These are phyloP conservation scores for Melinaea marsaeus DNA, from an alignment of 2,888 invertebrate genomes.

Conservation along the genomic window DNA sequence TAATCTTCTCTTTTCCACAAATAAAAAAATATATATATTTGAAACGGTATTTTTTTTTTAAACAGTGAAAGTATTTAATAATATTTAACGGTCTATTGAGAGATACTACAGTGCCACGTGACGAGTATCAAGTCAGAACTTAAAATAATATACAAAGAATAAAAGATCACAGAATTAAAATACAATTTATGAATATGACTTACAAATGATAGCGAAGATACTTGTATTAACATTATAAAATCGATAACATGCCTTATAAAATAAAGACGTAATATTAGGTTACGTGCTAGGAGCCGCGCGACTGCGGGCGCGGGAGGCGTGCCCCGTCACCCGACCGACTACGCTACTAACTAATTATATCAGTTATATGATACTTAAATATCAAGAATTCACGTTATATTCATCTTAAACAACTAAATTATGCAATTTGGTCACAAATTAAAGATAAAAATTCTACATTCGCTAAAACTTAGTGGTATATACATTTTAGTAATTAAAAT, in stretches of 20 bases:
- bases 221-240: neutral
- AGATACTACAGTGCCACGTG: neutral
- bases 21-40: too few relatives aligned
- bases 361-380: slow-evolving; percentile 37
- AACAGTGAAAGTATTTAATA: neutral
- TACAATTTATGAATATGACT: slow-evolving; percentile 5
- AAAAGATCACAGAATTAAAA: slow-evolving; percentile 7
- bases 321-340: neutral
- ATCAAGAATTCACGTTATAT: slow-evolving; percentile 41
- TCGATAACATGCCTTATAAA: neutral
- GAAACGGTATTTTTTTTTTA: too few relatives aligned
- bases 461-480: slow-evolving; percentile 61
- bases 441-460: slow-evolving; percentile 49
- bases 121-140: slow-evolving; percentile 5
- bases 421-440: slow-evolving; percentile 64
- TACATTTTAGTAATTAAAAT: slow-evolving; percentile 58
- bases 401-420: slow-evolving; percentile 37
- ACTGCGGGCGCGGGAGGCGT: slow-evolving; percentile 3
- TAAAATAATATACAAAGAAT: slow-evolving; percentile 3
- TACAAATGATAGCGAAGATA: neutral
- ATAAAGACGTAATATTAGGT: neutral
- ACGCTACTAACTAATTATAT: slow-evolving; percentile 25
- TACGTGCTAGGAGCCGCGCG: neutral
- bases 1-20: too few relatives aligned
- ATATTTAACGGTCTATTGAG: neutral